Percentiles rank a stretch among this genome's conserved stretches.
Evolutionary conservation across 2,113 vertebrate species (phyloP).

Genomic region (Pomatorhinus ruficollis): DNA sequence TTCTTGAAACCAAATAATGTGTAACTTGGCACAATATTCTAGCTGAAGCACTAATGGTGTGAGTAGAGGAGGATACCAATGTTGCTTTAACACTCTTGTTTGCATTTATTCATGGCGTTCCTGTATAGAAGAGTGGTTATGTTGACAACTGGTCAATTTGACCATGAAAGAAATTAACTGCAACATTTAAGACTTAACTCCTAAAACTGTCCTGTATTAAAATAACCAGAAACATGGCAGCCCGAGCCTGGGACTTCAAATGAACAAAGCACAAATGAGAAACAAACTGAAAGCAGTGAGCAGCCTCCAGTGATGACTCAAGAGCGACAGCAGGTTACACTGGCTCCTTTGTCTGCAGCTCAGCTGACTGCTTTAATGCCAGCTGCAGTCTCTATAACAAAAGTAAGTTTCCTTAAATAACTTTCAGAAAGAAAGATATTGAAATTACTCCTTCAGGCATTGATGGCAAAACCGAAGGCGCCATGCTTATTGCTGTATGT

Average conservation of each 20-base stretch:
- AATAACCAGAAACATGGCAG: slow-evolving; percentile 45
- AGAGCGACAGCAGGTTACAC: slow-evolving; percentile 50
- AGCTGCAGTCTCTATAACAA: slow-evolving; percentile 59
- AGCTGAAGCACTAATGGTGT: not conserved
- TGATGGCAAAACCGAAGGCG: not conserved
- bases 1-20: not conserved
- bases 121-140: not conserved
- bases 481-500: not conserved
- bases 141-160: not conserved
- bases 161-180: not conserved
- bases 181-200: not conserved
- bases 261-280: slow-evolving; percentile 61
- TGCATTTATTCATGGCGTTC: not conserved
- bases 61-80: not conserved
- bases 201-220: not conserved
- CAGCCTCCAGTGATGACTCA: slow-evolving; percentile 61
- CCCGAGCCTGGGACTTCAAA: not conserved
- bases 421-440: not conserved
- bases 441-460: not conserved
- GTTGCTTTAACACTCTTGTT: not conserved
- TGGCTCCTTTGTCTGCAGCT: slow-evolving; percentile 33
- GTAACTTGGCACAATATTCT: not conserved
- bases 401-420: slow-evolving; percentile 71
- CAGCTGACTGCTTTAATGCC: slow-evolving; percentile 39
- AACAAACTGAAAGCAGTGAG: slow-evolving; percentile 70